A percentile compares a stretch with the other conserved stretches of the same genome.
Evolutionary conservation across 2,888 invertebrate species (phyloP).

Genomic region (Cryptocephalus primarius): DNA sequence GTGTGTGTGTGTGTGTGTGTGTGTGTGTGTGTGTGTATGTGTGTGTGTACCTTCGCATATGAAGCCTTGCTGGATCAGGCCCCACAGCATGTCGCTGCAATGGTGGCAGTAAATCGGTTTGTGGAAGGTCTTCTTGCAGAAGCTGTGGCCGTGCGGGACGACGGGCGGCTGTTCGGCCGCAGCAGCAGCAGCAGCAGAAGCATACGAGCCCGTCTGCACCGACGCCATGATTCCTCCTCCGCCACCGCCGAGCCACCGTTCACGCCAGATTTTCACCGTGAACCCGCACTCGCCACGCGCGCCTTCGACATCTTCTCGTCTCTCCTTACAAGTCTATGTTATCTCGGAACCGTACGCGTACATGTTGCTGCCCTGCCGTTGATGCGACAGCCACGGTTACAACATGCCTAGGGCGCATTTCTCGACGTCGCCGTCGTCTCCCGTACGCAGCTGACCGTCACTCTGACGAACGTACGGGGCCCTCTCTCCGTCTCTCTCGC

Average conservation of each 20-base stretch:
- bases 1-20: too few relatives aligned
- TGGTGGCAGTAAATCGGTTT: constrained; percentile 99
- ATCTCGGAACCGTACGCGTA: constrained; percentile 49
- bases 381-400: constrained; percentile 32
- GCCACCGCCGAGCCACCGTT: constrained; percentile 39
- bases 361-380: constrained; percentile 37
- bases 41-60: constrained; percentile 89
- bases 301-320: constrained; percentile 28
- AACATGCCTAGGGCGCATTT: constrained; percentile 37
- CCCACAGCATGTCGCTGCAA: constrained; percentile 99
- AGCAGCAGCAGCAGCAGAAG: background rate
- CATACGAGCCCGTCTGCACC: constrained; percentile 26
- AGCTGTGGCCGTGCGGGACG: constrained; percentile 84
- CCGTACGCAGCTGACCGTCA: constrained; percentile 34
- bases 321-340: constrained; percentile 41
- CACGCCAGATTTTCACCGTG: constrained; percentile 53
- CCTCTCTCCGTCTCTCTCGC: too few relatives aligned
- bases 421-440: constrained; percentile 26
- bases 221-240: constrained; percentile 44
- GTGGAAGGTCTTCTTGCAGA: constrained; percentile 99
- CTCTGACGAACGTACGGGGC: constrained; percentile 23
- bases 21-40: too few relatives aligned
- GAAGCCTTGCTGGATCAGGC: constrained; percentile 98
- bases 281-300: constrained; percentile 33
- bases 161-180: constrained; percentile 39